These are phyloP conservation scores for Ellobium chinense DNA, from an alignment of 2,888 invertebrate genomes.

Conservation along the genomic window DNA sequence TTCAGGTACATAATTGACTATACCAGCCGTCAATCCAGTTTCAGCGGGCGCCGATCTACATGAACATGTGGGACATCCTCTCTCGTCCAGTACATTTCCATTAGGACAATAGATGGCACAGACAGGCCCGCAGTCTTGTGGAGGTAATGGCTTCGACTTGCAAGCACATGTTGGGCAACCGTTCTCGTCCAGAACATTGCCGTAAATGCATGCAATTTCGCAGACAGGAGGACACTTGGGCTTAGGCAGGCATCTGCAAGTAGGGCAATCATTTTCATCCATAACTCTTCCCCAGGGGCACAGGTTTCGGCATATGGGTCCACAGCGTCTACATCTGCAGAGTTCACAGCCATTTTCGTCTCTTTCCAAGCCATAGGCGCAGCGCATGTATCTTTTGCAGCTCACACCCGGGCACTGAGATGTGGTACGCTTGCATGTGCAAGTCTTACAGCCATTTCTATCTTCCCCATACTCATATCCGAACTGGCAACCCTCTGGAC, in stretches of 20 bases:
- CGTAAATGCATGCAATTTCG: neutral
- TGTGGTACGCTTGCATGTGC: constrained; percentile 1
- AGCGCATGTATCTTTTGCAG: neutral
- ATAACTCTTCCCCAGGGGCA: neutral
- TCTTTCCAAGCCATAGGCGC: neutral
- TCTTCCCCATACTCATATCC: neutral
- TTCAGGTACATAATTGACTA: no score
- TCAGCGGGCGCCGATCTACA: no score
- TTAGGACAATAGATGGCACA: no score
- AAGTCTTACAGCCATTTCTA: constrained; percentile 10
- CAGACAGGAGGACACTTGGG: constrained; percentile 1
- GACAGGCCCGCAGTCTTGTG: no score
- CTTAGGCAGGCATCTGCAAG: neutral
- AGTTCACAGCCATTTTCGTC: constrained; percentile 9
- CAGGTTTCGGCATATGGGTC: neutral
- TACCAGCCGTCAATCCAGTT: no score
- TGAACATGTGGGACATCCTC: no score
- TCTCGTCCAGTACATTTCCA: no score
- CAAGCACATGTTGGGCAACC: constrained; percentile 16
- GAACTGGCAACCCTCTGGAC: neutral
- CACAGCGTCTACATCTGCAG: constrained; percentile 25
- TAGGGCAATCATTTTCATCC: constrained; percentile 17
- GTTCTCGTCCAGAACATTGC: neutral
- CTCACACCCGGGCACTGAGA: neutral
- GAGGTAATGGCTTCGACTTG: neutral